These are phyloP conservation scores for Strix aluco DNA, from an alignment of 2,113 vertebrate species.

Conservation along the genomic window DNA sequence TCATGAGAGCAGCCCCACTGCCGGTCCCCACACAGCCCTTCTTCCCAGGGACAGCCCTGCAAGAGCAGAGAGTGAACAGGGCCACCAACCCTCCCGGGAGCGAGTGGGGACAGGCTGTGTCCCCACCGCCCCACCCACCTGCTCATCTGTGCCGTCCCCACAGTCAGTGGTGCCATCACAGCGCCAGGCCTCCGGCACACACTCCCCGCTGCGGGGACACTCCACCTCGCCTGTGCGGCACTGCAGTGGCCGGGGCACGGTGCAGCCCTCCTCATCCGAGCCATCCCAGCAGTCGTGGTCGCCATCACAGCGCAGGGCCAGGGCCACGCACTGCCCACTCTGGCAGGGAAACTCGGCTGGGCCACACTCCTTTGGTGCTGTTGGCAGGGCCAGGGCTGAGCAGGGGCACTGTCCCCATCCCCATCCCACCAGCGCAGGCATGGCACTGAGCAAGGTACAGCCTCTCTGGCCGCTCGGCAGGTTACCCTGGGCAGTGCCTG, in stretches of 20 bases:
- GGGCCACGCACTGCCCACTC: conserved; percentile 84
- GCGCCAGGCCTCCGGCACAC: conserved; percentile 83
- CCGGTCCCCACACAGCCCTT: neutral
- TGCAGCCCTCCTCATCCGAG: conserved; percentile 84
- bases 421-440: neutral
- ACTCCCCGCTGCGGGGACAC: conserved; percentile 80
- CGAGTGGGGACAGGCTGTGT: fast-evolving
- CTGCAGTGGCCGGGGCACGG: conserved; percentile 25
- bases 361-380: conserved; percentile 73
- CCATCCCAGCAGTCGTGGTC: conserved; percentile 83
- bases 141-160: conserved; percentile 84
- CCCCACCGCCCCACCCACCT: conserved; percentile 64
- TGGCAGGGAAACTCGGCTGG: conserved; percentile 72
- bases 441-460: neutral
- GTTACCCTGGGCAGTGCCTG: neutral
- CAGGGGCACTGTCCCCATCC: fast-evolving
- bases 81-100: neutral
- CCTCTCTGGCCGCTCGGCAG: neutral
- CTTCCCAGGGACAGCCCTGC: conserved; percentile 28
- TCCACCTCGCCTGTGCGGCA: conserved; percentile 71
- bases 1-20: conserved; percentile 81
- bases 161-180: conserved; percentile 89
- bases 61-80: neutral
- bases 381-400: neutral
- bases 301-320: conserved; percentile 83